Base-by-base conservation (phyloP, 2,888 invertebrate species). In the Andrena haemorrhoa region DNA sequence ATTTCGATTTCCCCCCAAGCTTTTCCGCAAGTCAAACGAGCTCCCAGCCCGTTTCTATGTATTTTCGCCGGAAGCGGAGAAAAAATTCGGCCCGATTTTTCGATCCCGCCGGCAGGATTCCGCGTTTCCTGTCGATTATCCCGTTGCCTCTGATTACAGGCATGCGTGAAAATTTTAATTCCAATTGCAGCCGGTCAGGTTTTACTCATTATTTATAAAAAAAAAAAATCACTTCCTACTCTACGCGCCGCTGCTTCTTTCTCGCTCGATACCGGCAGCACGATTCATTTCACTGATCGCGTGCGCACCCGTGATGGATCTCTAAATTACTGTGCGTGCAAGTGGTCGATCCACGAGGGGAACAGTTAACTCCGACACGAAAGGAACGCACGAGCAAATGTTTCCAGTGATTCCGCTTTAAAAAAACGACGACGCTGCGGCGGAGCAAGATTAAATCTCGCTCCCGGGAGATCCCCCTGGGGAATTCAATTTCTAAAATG, bases 101-200 rank as follows among this genome's bases (percentile, higher is more conserved):
- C 20, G 20, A 2, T 41, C 20, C 47, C 31, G 60, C 12, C 53
- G 49, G 60, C 68, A 6, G 12, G 58, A 33, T 26, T 2, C 61
- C 41, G 41, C 5, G 63, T 29, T 20, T 31, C 33, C n/a, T 23
- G 68, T 69, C 61, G 69, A 78, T 78, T 69, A 69, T 41, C 63
- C 16, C 29, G 68, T 41, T 29, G 29, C 29, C 35, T 58, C 60
- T 41, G 66, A 60, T 35, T 51, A 26, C 31, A 66, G 31, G 23
- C 33, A 16, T n/a, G 63, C 47, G 56, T 69, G 63, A 33, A 75
- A 78, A 33, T 68, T 75, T 78, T 29, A 61, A 78, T 63, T 75
- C 61, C n/a, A 31, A 56, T 6, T 31, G 58, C n/a, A 56, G 61
- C 12, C 60, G 31, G 51, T n/a, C 26, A 20, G 4, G 51, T 26